phyloP scores from a whole-genome alignment of 2,797 vertebrate species.

The Micropoecilia bifurca region DNA sequence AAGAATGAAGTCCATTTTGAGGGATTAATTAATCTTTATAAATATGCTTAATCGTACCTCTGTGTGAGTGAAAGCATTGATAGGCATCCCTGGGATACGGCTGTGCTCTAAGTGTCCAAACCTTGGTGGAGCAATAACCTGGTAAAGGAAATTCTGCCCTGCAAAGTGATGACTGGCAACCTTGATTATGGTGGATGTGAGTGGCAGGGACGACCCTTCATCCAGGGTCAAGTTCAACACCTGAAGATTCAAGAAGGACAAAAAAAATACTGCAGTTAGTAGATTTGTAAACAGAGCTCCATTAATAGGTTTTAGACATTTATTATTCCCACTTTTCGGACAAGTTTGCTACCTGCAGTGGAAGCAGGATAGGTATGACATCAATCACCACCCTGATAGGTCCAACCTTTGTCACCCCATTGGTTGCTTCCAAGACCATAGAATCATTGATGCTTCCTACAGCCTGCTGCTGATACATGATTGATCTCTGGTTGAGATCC shows the following conservation, averaged over 20 bases:
- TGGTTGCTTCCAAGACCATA: slow-evolving; percentile 84
- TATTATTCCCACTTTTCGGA: neutral
- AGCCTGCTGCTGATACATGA: slow-evolving; percentile 84
- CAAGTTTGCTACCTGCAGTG: slow-evolving; percentile 74
- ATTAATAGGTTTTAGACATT: neutral
- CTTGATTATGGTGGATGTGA: slow-evolving; percentile 83
- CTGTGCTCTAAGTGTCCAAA: slow-evolving; percentile 87
- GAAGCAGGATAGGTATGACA: slow-evolving; percentile 85
- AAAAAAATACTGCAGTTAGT: neutral
- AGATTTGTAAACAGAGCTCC: neutral
- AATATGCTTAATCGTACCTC: slow-evolving; percentile 78
- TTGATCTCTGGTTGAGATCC: slow-evolving; percentile 82
- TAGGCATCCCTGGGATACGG: slow-evolving; percentile 81
- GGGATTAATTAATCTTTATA: neutral
- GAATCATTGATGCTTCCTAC: slow-evolving; percentile 75
- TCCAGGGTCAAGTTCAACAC: slow-evolving; percentile 85
- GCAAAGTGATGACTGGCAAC: slow-evolving; percentile 84
- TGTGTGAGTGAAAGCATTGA: slow-evolving; percentile 86
- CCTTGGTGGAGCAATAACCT: slow-evolving; percentile 82
- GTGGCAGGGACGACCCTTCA: slow-evolving; percentile 85
- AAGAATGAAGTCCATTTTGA: neutral
- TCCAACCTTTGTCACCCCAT: slow-evolving; percentile 77
- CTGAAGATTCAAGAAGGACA: slow-evolving; percentile 35
- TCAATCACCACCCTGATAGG: slow-evolving; percentile 82
- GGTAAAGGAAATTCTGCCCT: slow-evolving; percentile 85